Percentiles rank a stretch among this genome's conserved stretches.
These are phyloP conservation scores for Sinhomidia bicolor DNA, from an alignment of 2,888 invertebrate species.

Conservation along the genomic window DNA sequence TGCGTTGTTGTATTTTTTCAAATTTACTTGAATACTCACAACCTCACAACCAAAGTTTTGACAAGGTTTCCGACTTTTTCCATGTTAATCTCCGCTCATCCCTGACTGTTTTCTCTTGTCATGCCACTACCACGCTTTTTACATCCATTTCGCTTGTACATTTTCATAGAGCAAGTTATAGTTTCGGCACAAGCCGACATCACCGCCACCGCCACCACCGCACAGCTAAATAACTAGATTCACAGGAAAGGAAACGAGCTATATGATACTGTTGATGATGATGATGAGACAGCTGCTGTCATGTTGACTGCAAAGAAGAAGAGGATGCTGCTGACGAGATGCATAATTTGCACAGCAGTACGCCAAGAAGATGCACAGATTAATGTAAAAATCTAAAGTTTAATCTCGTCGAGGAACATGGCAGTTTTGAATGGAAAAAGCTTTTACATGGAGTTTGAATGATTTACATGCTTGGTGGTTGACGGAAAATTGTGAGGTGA, in stretches of 20 bases:
- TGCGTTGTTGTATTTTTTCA: background rate
- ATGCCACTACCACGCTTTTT: no score
- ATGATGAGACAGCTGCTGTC: constrained; percentile 65
- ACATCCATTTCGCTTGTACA: background rate
- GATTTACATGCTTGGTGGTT: background rate
- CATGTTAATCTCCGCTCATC: constrained; percentile 29
- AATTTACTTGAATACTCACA: background rate
- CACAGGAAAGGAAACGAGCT: constrained; percentile 36
- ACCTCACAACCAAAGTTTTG: constrained; percentile 1
- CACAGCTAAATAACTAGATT: constrained; percentile 28
- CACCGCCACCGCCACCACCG: no score
- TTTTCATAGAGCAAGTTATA: constrained; percentile 2
- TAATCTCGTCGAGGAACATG: no score
- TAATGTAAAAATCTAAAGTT: no score
- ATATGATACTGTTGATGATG: constrained; percentile 14
- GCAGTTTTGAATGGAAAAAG: background rate
- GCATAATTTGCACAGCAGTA: constrained; percentile 58
- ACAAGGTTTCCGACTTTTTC: constrained; percentile 38
- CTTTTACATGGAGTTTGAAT: background rate
- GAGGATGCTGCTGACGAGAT: constrained; percentile 50
- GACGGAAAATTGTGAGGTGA: background rate
- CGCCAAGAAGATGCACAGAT: no score
- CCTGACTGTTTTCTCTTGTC: background rate
- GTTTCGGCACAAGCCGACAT: constrained; percentile 22
- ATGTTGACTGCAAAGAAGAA: constrained; percentile 60